phyloP scores from a whole-genome alignment of 2,888 invertebrate species.

The Micropterix aruncella region DNA sequence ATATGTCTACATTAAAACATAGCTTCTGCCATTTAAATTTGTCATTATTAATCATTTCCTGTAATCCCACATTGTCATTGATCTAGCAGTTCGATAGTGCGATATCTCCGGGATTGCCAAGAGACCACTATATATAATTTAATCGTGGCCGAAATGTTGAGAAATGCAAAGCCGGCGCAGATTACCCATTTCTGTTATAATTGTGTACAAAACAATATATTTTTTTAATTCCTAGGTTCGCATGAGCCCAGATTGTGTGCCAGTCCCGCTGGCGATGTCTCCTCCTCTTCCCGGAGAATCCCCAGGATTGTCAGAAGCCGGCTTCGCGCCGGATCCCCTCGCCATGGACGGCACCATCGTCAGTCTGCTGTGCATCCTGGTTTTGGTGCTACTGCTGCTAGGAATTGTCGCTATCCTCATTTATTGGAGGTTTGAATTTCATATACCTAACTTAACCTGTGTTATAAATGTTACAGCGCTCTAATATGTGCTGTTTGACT shows the following conservation, averaged over 20 bases:
- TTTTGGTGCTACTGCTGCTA: slow-evolving; percentile 14
- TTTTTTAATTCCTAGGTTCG: slow-evolving; percentile 6
- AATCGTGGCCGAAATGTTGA: too few species aligned
- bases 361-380: slow-evolving; percentile 22
- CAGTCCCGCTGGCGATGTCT: neutral
- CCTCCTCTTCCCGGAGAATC: slow-evolving; percentile 1
- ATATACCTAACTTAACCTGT: too few species aligned
- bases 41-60: too few species aligned
- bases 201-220: neutral
- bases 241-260: slow-evolving; percentile 9
- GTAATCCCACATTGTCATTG: too few species aligned
- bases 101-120: too few species aligned
- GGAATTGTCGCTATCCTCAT: neutral
- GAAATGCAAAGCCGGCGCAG: neutral
- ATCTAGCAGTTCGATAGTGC: too few species aligned
- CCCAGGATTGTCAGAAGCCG: slow-evolving; percentile 14
- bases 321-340: slow-evolving; percentile 6
- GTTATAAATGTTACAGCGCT: too few species aligned
- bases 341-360: slow-evolving; percentile 17
- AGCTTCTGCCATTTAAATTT: too few species aligned
- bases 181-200: neutral
- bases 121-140: too few species aligned
- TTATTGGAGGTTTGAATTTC: neutral
- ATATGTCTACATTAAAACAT: too few species aligned
- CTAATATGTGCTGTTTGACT: too few species aligned